Evolutionary conservation across 92 coral and sea anemone species (phyloP).

Genomic region (Porites rus): DNA sequence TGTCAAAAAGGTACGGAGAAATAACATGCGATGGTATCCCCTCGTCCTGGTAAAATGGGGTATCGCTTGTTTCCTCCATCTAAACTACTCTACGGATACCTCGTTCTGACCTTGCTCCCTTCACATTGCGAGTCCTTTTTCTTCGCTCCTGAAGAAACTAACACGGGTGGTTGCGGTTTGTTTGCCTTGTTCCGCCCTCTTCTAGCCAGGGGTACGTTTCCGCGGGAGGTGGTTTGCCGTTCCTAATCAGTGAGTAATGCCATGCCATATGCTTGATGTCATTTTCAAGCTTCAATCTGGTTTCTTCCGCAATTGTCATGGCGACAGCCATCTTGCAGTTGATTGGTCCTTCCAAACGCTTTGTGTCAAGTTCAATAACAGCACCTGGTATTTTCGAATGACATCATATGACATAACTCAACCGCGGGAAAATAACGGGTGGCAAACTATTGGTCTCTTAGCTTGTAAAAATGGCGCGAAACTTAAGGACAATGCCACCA

Average conservation of each 20-base stretch:
- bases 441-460: constrained; percentile 7
- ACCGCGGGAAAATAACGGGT: constrained; percentile 63
- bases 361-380: constrained; percentile 61
- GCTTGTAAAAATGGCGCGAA: constrained; percentile 33
- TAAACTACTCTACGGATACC: constrained; percentile 76
- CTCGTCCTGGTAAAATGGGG: constrained; percentile 98
- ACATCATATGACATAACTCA: constrained; percentile 88
- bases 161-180: constrained; percentile 39
- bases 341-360: constrained; percentile 68
- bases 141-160: constrained; percentile 44
- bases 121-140: constrained; percentile 28
- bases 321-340: constrained; percentile 35
- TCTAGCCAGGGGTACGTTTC: constrained; percentile 35
- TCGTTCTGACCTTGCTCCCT: constrained; percentile 24
- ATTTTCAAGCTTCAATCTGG: constrained; percentile 49
- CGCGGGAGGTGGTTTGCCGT: constrained; percentile 56
- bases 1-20: constrained; percentile 96
- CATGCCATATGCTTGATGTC: constrained; percentile 72
- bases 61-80: constrained; percentile 96
- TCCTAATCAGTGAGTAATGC: constrained; percentile 65
- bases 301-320: constrained; percentile 65
- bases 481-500: constrained; percentile 11
- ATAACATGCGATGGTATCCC: constrained; percentile 88
- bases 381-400: constrained; percentile 77
- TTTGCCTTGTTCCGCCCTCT: constrained; percentile 25